phyloP scores from a whole-genome alignment of 2,888 invertebrate genomes.

The Napeogenes sylphis region DNA sequence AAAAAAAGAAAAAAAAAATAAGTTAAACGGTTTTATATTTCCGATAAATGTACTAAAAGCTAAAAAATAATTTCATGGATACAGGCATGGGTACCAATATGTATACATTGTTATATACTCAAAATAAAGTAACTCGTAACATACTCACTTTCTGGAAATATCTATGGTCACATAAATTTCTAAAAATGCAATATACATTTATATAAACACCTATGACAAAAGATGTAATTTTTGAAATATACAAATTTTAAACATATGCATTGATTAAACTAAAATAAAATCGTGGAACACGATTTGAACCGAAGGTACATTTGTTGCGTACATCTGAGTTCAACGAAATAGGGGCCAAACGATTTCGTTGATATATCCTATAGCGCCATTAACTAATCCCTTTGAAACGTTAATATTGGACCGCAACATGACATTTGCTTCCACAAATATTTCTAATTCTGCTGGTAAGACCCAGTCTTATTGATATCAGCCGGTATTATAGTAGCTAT shows the following conservation, averaged over 20 bases:
- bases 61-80: too few relatives aligned
- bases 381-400: conserved; percentile 30
- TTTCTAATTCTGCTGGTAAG: conserved; percentile 23
- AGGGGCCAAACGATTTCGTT: conserved; percentile 32
- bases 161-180: too few relatives aligned
- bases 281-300: conserved; percentile 9
- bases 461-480: conserved; percentile 27
- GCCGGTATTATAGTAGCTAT: conserved; percentile 24
- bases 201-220: too few relatives aligned
- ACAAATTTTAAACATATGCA: too few relatives aligned
- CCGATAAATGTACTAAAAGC: too few relatives aligned
- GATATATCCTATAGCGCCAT: conserved; percentile 27
- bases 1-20: background rate
- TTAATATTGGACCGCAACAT: conserved; percentile 31
- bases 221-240: too few relatives aligned
- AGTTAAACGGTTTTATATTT: background rate
- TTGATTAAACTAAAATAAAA: too few relatives aligned
- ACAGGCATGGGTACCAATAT: too few relatives aligned
- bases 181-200: too few relatives aligned
- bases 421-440: conserved; percentile 30
- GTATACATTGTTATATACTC: too few relatives aligned
- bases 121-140: too few relatives aligned
- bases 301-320: conserved; percentile 18
- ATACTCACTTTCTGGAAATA: too few relatives aligned
- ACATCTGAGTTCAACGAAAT: conserved; percentile 27